These are phyloP conservation scores for Anguilla obscura DNA, from an alignment of 2,797 vertebrate species.

Conservation along the genomic window DNA sequence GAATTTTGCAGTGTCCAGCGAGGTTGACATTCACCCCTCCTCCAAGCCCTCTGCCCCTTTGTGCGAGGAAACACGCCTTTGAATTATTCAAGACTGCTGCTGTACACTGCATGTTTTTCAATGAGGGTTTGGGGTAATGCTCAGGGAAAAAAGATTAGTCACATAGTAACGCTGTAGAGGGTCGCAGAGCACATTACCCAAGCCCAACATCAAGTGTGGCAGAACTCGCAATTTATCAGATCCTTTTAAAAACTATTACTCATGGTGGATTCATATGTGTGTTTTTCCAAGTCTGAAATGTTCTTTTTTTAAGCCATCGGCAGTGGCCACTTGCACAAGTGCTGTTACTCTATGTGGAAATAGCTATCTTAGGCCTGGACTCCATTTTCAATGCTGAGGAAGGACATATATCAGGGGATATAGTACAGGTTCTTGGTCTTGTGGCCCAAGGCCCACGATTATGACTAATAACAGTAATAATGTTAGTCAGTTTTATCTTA, in stretches of 20 bases:
- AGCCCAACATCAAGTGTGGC: neutral
- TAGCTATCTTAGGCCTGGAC: neutral
- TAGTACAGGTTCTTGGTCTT: neutral
- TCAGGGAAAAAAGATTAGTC: conserved; percentile 6
- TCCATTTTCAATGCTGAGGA: neutral
- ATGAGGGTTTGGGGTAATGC: conserved; percentile 8
- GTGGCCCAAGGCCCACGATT: neutral
- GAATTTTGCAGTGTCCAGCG: conserved; percentile 34
- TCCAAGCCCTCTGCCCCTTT: conserved; percentile 36
- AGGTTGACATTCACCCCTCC: conserved; percentile 42
- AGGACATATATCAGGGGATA: neutral
- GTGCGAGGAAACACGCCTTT: conserved; percentile 43
- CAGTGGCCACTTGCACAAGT: neutral
- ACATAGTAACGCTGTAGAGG: neutral
- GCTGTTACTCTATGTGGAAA: neutral
- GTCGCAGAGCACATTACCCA: conserved; percentile 1
- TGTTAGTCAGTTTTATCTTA: conserved; percentile 10
- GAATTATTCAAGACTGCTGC: conserved; percentile 46
- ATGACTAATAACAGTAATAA: conserved; percentile 23
- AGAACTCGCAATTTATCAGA: neutral
- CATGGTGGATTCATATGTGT: conserved; percentile 3
- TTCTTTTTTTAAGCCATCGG: neutral
- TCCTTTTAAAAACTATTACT: neutral
- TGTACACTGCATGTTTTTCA: conserved; percentile 17
- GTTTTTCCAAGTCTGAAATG: neutral